Conservation (phyloP, 2,888 invertebrate genomes). For the Epirrita christyi region DNA sequence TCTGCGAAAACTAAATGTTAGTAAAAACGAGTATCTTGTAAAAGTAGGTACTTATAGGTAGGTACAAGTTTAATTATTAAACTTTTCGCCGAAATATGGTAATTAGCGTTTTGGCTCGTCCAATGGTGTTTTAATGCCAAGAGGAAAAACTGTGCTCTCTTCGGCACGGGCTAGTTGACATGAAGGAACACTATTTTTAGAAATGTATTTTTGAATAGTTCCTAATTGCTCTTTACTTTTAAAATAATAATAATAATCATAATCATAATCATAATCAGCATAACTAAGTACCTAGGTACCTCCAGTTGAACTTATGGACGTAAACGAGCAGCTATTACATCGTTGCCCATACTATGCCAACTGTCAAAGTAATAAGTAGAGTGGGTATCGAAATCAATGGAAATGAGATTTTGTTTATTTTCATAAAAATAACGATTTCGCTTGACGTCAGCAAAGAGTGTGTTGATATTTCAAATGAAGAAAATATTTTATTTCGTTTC, state of each 20-base stretch:
- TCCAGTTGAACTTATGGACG: too few relatives aligned
- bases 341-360: too few relatives aligned
- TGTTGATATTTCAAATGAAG: neutral
- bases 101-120: conserved; percentile 49
- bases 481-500: conserved; percentile 7
- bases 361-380: neutral
- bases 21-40: too few relatives aligned
- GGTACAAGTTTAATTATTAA: conserved; percentile 11
- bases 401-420: neutral
- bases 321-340: too few relatives aligned
- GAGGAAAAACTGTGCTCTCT: conserved; percentile 6
- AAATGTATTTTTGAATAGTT: conserved; percentile 1
- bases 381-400: neutral
- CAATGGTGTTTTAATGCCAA: conserved; percentile 44
- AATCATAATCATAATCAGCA: too few relatives aligned
- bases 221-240: too few relatives aligned
- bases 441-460: conserved; percentile 13
- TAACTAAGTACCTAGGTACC: too few relatives aligned
- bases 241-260: too few relatives aligned
- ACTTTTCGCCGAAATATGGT: conserved; percentile 25
- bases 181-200: conserved; percentile 15
- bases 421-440: neutral
- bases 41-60: too few relatives aligned
- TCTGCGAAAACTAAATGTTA: neutral
- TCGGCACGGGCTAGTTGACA: conserved; percentile 3